phyloP scores from a whole-genome alignment of 2,797 vertebrate species.

The Helostoma temminkii region DNA sequence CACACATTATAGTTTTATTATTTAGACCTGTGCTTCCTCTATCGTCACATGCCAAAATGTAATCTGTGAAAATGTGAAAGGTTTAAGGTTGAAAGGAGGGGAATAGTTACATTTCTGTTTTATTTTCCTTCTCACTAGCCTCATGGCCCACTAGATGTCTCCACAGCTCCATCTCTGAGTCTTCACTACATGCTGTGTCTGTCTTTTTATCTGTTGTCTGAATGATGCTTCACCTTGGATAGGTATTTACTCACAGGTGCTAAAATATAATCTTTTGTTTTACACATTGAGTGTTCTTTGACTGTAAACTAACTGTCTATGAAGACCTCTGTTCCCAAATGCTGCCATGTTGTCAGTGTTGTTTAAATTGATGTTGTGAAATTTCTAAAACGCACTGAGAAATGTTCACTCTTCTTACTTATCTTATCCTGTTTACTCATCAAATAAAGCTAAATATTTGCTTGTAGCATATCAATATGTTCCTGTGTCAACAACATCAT shows the following conservation, averaged over 20 bases:
- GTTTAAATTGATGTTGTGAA: constrained; percentile 54
- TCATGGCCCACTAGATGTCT: constrained; percentile 76
- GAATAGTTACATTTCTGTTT: background rate
- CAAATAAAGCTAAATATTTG: too few relatives aligned
- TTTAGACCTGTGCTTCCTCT: background rate
- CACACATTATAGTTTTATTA: background rate
- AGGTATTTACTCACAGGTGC: background rate
- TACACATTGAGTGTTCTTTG: background rate
- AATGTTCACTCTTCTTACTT: constrained; percentile 7
- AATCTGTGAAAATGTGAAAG: background rate
- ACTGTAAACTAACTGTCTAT: constrained; percentile 7
- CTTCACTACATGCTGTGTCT: background rate
- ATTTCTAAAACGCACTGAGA: constrained; percentile 18
- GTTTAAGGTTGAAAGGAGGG: background rate
- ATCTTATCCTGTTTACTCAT: background rate
- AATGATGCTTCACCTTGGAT: constrained; percentile 31
- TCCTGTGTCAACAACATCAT: constrained; percentile 39
- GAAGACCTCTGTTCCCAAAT: constrained; percentile 22
- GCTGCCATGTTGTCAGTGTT: constrained; percentile 54
- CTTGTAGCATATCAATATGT: constrained; percentile 39
- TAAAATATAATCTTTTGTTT: constrained; percentile 1
- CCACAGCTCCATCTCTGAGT: constrained; percentile 41
- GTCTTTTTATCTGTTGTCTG: constrained; percentile 45
- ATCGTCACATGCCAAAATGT: background rate
- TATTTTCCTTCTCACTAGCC: constrained; percentile 1